Evolutionary conservation across 2,797 vertebrate genomes (phyloP), one percentile per base, ranked within the genome.

Genomic region (Diplodus puntazzo): DNA sequence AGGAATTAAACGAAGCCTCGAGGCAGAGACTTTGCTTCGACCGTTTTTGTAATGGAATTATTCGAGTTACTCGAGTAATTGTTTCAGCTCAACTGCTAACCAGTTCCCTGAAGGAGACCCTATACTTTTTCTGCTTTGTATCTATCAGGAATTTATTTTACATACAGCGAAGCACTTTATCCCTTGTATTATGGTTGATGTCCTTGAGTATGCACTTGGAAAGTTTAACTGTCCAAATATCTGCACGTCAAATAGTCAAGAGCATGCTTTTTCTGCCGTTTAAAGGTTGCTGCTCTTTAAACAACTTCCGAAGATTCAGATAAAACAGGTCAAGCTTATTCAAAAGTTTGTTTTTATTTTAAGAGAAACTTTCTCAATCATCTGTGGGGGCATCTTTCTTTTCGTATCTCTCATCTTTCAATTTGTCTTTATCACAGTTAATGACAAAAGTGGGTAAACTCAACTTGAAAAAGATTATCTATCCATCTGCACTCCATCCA

Each of bases 391-490:
- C 34, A 8, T 77, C 34, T 55, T 59, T 82, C 49, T 79, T 77
- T 82, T 20, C 30, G 34, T 23, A 65, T 49, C 45, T 73, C 73
- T 67, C 58, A 74, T 54, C 30, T 14, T 62, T 62, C 66, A 17
- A 64, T 77, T 89, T 62, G 66, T 81, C 77, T 85, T 76, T 66
- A 84, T 81, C 60, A 70, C 65, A 62, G 23, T 58, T 57, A 87
- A 85, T 18, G 50, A 69, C 60, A 79, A 77, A 85, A 86, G 54
- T 82, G 69, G 49, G 46, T 61, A 80, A 83, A 75, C 68, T 52
- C 23, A 83, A 80, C 42, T 77, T 80, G 55, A 85, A 71, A 67
- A 79, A 81, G 58, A 86, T 78, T 10, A 85, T 71, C 57, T 65
- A 63, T 66, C 50, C 61, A 55, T 89, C 77, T 86, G 64, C 67